A percentile compares a stretch with the other conserved stretches of the same genome.
phyloP scores from a whole-genome alignment of 2,888 invertebrate species.

The Tipula vernalis region DNA sequence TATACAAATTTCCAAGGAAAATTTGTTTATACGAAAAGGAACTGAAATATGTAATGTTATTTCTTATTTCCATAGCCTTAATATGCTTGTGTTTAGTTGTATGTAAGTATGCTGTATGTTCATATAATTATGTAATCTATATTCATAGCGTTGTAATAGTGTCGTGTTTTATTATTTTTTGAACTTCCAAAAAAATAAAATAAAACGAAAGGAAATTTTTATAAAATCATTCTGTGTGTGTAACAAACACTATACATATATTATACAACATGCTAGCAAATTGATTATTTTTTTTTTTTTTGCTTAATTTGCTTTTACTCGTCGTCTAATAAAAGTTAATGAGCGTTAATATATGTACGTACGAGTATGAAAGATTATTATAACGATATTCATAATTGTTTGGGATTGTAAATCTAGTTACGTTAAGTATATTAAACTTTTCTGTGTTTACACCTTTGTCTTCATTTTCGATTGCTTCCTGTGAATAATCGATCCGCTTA shows the following conservation, averaged over 20 bases:
- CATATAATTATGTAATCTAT: neutral
- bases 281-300: conserved; percentile 4
- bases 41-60: neutral
- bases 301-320: neutral
- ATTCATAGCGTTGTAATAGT: neutral
- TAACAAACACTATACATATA: neutral
- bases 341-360: neutral
- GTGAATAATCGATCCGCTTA: neutral
- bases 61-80: neutral
- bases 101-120: neutral
- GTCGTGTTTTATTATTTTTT: neutral
- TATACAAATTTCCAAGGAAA: neutral
- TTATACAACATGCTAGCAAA: neutral
- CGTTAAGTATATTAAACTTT: neutral
- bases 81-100: neutral
- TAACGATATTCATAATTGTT: neutral
- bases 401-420: neutral
- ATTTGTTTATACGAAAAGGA: neutral
- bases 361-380: neutral
- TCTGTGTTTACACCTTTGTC: neutral
- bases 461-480: neutral
- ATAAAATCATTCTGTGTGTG: neutral
- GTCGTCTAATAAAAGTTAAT: conserved; percentile 4
- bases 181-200: neutral
- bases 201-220: neutral